Evolutionary conservation across 2,113 vertebrate species (phyloP).

Genomic region (Carassius carassius): DNA sequence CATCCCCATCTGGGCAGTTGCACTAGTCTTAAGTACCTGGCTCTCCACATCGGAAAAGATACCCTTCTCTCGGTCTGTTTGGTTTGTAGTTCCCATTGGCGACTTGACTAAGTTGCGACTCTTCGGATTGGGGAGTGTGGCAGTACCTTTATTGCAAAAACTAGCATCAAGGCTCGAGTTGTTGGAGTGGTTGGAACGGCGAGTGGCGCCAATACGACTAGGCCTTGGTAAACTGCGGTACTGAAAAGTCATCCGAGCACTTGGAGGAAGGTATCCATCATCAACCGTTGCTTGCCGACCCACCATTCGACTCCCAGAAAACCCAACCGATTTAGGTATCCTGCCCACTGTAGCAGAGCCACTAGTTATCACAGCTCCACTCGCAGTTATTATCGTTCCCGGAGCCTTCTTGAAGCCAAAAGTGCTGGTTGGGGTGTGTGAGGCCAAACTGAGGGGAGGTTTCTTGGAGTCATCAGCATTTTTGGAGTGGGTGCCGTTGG

Average conservation of each 20-base stretch:
- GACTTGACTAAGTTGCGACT: slow-evolving; percentile 79
- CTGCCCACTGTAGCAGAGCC: slow-evolving; percentile 85
- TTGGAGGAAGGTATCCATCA: slow-evolving; percentile 78
- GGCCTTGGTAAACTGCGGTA: slow-evolving; percentile 87
- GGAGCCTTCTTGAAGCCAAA: slow-evolving; percentile 86
- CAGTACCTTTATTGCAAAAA: slow-evolving; percentile 43
- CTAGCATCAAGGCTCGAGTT: slow-evolving; percentile 20
- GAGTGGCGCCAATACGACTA: slow-evolving; percentile 77
- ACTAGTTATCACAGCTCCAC: slow-evolving; percentile 78
- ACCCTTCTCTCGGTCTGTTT: slow-evolving; percentile 84
- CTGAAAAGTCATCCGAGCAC: slow-evolving; percentile 73
- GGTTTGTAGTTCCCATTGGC: slow-evolving; percentile 76
- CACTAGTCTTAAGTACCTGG: slow-evolving; percentile 81
- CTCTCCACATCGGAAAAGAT: slow-evolving; percentile 72
- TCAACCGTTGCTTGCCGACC: slow-evolving; percentile 83
- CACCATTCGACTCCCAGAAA: slow-evolving; percentile 72
- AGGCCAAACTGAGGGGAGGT: slow-evolving; percentile 77
- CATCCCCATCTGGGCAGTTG: slow-evolving; percentile 69
- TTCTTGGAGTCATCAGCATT: slow-evolving; percentile 85
- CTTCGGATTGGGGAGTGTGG: slow-evolving; percentile 78
- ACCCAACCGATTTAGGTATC: slow-evolving; percentile 81
- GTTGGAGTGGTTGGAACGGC: slow-evolving; percentile 71
- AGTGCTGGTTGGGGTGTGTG: slow-evolving; percentile 77
- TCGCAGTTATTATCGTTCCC: slow-evolving; percentile 74
- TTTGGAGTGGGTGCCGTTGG: slow-evolving; percentile 76